Conservation (phyloP, 2,888 invertebrate genomes). For the Hanleya hanleyi region DNA sequence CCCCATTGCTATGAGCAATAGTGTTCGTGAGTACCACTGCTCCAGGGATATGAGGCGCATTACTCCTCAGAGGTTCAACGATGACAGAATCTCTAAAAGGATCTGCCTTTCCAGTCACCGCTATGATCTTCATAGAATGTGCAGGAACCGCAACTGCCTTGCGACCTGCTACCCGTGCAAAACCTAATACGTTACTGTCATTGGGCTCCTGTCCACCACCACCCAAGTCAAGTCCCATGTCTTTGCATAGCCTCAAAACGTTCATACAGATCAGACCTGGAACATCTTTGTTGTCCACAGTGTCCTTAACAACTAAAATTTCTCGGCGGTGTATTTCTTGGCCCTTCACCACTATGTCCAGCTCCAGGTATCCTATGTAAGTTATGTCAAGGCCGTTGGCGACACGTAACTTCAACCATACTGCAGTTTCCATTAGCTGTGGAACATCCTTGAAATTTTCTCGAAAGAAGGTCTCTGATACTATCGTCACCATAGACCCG, state of each 20-base stretch:
- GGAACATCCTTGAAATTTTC: background rate
- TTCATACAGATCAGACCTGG: background rate
- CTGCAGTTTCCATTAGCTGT: background rate
- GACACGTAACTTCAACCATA: background rate
- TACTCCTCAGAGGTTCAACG: background rate
- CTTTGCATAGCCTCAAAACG: background rate
- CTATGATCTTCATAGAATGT: background rate
- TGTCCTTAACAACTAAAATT: background rate
- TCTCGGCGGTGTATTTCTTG: background rate
- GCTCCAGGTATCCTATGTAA: background rate
- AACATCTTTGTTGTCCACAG: background rate
- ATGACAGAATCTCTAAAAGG: background rate
- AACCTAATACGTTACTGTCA: background rate
- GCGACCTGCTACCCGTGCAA: slow-evolving; percentile 72
- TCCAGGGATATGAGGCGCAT: background rate
- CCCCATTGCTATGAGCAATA: background rate
- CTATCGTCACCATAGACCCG: background rate
- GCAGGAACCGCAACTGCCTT: background rate
- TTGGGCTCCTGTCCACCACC: too few relatives aligned
- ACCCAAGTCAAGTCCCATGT: background rate
- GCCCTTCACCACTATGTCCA: background rate
- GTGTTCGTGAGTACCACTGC: background rate
- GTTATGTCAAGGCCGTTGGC: background rate
- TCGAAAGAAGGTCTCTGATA: background rate
- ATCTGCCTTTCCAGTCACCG: background rate